These are phyloP conservation scores for Cricetomys ansorgei DNA, from an alignment of 2,113 vertebrate species.

Conservation along the genomic window DNA sequence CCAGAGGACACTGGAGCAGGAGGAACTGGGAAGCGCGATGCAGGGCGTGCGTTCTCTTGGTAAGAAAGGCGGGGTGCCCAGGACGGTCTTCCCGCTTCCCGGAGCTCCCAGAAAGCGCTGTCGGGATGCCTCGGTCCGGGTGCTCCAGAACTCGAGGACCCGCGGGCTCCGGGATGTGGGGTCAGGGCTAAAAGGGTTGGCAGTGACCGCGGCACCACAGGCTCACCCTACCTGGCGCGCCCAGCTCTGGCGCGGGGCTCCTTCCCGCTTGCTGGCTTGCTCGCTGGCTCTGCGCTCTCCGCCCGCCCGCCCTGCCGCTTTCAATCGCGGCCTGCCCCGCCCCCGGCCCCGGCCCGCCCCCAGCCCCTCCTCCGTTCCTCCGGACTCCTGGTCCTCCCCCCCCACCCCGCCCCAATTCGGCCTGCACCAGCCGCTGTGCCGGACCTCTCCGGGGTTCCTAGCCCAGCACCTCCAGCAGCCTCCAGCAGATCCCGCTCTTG, in stretches of 20 bases:
- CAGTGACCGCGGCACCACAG: slow-evolving; percentile 15
- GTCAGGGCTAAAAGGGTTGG: slow-evolving; percentile 16
- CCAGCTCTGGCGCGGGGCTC: slow-evolving; percentile 46
- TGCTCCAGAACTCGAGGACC: slow-evolving; percentile 39
- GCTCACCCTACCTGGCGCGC: slow-evolving; percentile 79
- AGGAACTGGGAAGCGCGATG: neutral
- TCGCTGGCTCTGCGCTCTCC: slow-evolving; percentile 61
- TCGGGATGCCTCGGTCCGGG: neutral
- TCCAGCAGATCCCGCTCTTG: neutral
- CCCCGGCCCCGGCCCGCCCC: slow-evolving; percentile 57
- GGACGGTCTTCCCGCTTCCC: slow-evolving; percentile 57
- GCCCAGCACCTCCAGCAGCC: neutral
- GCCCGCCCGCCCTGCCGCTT: slow-evolving; percentile 61
- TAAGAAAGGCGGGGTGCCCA: slow-evolving; percentile 53
- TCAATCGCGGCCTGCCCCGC: slow-evolving; percentile 71
- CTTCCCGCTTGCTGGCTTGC: slow-evolving; percentile 29
- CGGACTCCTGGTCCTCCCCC: neutral
- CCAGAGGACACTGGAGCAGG: slow-evolving; percentile 42
- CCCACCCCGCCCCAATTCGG: neutral
- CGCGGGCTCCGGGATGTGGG: neutral
- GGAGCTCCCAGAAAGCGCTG: neutral
- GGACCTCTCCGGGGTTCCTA: neutral
- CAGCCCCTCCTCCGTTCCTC: slow-evolving; percentile 60
- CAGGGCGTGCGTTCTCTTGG: slow-evolving; percentile 31
- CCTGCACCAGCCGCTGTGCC: slow-evolving; percentile 37